Base-by-base conservation (phyloP, 2,797 vertebrate genomes). In the Menidia menidia region DNA sequence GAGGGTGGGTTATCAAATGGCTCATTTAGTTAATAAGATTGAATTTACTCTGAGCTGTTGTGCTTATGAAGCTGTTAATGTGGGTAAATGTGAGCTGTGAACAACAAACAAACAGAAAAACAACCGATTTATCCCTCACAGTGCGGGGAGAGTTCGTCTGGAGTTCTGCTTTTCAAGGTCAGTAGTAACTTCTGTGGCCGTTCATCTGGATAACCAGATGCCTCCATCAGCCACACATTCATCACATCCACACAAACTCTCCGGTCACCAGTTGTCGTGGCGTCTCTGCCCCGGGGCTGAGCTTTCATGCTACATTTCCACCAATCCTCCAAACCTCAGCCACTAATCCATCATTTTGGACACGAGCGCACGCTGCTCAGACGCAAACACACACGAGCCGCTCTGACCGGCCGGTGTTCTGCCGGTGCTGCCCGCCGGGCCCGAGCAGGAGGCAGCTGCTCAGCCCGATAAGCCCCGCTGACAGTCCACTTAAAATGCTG, bases 291-390 rank as follows among this genome's bases (percentile, higher is more conserved):
- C 53, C 35, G 7, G 75, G 82, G 76, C 80, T 75, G 18, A 78
- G 75, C 81, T 86, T 88, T 88, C 81, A 88, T 86, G 82, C 73
- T 85, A 84, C 85, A 88, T 88, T 90, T 87, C 74, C 79, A 82
- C 82, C 82, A 80, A 47, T 82, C 80, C 58, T 75, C 75, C 73
- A 74, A 87, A 77, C 70, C 76, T 67, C 74, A 52, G 25, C 73
- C 42, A 60, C 70, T 82, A 83, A 88, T 88, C 80, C 82, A 87
- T 88, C 83, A 87, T 82, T 72, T 57, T 78, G 71, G 77, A 68
- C 59, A 64, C 41, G 47, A n/a, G 44, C 15, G 6, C 44, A 39
- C 35, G 5, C 44, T 54, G 55, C 35, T 30, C 57, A 59, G 64
- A 58, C 31, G 6, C 58, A 6, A 33, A 60, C 50, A 19, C 33